A percentile compares a stretch with the other conserved stretches of the same genome.
These are phyloP conservation scores for Scortum barcoo DNA, from an alignment of 2,113 vertebrate species.

Conservation along the genomic window DNA sequence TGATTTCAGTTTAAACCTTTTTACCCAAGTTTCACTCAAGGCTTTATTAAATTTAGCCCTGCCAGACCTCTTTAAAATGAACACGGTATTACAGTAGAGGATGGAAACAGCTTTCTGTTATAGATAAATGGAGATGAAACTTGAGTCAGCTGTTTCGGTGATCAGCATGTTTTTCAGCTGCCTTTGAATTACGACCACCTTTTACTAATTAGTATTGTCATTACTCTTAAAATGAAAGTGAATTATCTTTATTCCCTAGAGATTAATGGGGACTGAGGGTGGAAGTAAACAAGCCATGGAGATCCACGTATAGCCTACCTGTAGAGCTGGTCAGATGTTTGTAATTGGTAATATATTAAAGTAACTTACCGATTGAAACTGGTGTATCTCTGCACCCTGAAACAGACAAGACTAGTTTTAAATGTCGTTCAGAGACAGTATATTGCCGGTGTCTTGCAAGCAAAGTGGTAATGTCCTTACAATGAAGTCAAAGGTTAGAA, in stretches of 20 bases:
- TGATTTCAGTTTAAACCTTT: neutral
- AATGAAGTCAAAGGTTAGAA: too few species aligned
- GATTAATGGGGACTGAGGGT: neutral
- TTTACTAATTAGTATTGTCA: neutral
- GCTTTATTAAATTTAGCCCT: neutral
- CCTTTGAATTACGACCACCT: neutral
- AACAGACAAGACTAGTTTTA: too few species aligned
- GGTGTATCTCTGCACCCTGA: too few species aligned
- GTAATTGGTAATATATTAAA: too few species aligned
- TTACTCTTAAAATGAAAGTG: neutral
- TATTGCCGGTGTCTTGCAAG: too few species aligned
- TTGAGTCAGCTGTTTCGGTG: neutral
- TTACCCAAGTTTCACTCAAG: neutral
- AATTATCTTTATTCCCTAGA: neutral
- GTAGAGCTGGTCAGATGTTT: too few species aligned
- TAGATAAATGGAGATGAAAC: neutral
- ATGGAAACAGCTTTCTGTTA: neutral
- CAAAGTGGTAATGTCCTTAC: too few species aligned
- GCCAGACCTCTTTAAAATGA: neutral
- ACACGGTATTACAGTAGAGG: neutral
- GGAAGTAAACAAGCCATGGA: neutral
- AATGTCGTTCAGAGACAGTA: too few species aligned
- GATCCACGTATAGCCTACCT: too few species aligned
- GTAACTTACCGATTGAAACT: too few species aligned
- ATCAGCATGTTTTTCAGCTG: conserved; percentile 2